Base-by-base conservation (phyloP, 1,140 invertebrate species). In the Trinorchestia longiramus region DNA sequence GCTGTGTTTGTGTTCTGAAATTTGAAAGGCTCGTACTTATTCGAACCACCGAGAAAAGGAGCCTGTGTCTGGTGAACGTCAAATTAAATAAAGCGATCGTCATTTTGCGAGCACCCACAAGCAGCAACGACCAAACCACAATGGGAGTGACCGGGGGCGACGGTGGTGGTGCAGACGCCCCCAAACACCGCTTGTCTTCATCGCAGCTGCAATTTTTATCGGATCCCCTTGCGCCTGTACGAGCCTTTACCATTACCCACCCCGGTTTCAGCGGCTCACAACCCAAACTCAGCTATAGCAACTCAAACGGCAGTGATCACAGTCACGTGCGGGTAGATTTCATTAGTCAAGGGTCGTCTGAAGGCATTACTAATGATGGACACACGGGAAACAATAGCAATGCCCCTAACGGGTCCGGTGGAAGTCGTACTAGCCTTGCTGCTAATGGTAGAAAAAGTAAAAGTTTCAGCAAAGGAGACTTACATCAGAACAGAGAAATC, bases 201-300 rank as follows among this genome's bases (percentile, higher is more conserved):
- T 45, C 92, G 43, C 92, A 94, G 92, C 92, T 94, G 43, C 92
- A 94, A 43, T 94, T 94, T 94, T 94, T 94, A 94, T 94, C 92
- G 41, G 92, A 94, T 43, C 92, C 92, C 40, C 92, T 94, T 1
- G 92, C 92, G 36, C 92, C 92, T 47, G 92, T 94, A 19, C 43
- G 92, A 43, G 92, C 92, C 92, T 44, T 94, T 44, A 94, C 92
- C 92, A 94, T 94, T 44, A 45, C 92, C 92, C 92, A 94, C 43
- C 92, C 92, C 40, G 92, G 43, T 11, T 44, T 94, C 41, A 94
- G 92, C 92, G 92, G 92, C 92, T 94, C 92, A 17, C 92, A 94
- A 47, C 44, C 92, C 43, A 94, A 94, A 44, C 92, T 94, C 44
- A 94, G 92, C 92, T 43, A 94, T 44, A 94, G 92, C 92, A 94